Base-by-base conservation (phyloP, 2,113 vertebrate species). In the Cynocephalus volans region DNA sequence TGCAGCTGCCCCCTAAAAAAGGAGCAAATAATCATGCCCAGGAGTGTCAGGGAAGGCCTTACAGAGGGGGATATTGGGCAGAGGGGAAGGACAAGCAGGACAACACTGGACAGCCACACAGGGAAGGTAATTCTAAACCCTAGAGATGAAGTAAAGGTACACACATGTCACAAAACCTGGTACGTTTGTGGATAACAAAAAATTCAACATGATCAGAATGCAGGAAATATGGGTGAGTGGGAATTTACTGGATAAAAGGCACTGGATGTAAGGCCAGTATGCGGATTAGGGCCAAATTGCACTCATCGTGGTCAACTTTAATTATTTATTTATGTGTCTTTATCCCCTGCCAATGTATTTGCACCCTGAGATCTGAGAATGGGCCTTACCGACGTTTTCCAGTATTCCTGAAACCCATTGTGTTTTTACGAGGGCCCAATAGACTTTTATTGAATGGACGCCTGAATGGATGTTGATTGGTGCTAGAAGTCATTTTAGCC, bases 121-220 rank as follows among this genome's bases (percentile, higher is more conserved):
- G 28, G 21, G 48, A 31, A 87, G 9, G 36, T n/a, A 14, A 4
- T 41, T 54, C 24, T n/a, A 36, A 79, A 45, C 7, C 2, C 26
- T 28, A 33, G 11, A 26, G 62, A 24, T 5, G 73, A 80, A 45
- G 15, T 48, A 21, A 58, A n/a, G 87, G 13, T 12, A 9, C 0
- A 5, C 28, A 9, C 67, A 41, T 36, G 8, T 36, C 24, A 33
- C 8, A 83, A 50, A 15, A 21, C 24, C 1, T 28, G 73, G 48
- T 4, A 2, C 4, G 1, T 6, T 80, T 45, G 12, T 36, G 52
- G 65, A 31, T 3, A 77, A 48, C 41, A 33, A 64, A 60, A 33
- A 11, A 0, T 23, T 21, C 45, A 58, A 0, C 1, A 0, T 45
- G 1, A 5, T 4, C 31, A 11, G 41, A 70, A 45, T 18, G 48